Percentiles rank a stretch among this genome's conserved stretches.
phyloP scores from a whole-genome alignment of 2,888 invertebrate species.

The Erynnis tages region DNA sequence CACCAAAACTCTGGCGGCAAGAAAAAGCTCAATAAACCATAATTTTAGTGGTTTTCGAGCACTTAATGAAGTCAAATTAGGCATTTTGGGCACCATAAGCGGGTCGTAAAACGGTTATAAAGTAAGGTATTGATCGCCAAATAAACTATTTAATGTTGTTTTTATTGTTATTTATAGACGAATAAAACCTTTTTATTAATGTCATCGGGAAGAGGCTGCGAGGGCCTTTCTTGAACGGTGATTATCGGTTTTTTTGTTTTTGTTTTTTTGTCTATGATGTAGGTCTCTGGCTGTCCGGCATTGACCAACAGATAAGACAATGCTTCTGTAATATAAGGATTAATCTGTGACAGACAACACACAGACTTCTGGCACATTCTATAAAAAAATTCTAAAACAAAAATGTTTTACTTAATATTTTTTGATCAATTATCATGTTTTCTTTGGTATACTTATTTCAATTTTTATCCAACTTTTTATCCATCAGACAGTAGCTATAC shows the following conservation, averaged over 20 bases:
- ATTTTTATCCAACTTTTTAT: no score
- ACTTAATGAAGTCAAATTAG: conserved; percentile 76
- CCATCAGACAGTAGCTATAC: no score
- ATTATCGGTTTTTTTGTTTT: conserved; percentile 11
- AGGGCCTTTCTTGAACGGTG: conserved; percentile 5
- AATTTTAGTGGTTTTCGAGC: conserved; percentile 69
- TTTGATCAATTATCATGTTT: no score
- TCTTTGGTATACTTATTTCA: no score
- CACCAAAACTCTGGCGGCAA: conserved; percentile 7
- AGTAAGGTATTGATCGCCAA: conserved; percentile 71
- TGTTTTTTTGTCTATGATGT: conserved; percentile 21
- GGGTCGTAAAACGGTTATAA: conserved; percentile 71
- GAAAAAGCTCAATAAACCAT: conserved; percentile 52
- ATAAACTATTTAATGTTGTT: conserved; percentile 77
- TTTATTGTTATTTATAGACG: conserved; percentile 78
- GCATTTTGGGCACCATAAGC: conserved; percentile 68
- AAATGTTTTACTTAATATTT: no score
- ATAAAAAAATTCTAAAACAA: no score
- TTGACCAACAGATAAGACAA: no score
- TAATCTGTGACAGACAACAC: no score
- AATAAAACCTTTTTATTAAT: conserved; percentile 74
- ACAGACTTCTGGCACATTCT: no score
- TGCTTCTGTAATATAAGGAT: no score
- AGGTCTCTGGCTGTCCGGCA: no score
- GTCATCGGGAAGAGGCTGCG: conserved; percentile 52